A percentile compares a stretch with the other conserved stretches of the same genome.
Conservation (phyloP, 2,797 vertebrate genomes). For the Brachyalestes nurse region DNA sequence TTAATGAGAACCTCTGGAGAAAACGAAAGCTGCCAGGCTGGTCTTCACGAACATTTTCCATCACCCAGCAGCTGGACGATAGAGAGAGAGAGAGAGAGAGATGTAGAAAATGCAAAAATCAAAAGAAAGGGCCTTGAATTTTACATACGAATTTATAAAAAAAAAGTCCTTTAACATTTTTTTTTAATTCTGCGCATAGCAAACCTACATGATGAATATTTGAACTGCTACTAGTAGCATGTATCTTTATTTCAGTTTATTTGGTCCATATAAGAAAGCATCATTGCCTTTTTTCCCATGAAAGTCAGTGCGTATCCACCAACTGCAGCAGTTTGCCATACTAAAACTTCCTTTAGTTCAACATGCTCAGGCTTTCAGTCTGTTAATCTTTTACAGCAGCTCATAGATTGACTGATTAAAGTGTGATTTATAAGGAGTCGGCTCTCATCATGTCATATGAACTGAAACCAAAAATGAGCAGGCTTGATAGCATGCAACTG, state of each 20-base stretch:
- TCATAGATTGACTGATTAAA: neutral
- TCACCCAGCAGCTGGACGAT: conserved; percentile 18
- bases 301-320: no score
- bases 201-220: no score
- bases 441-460: neutral
- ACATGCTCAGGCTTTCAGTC: neutral
- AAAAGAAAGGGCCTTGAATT: no score
- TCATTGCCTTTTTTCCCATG: no score
- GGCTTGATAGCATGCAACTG: neutral
- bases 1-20: conserved; percentile 32
- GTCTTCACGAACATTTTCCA: conserved; percentile 7
- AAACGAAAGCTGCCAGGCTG: conserved; percentile 5
- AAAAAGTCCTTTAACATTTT: no score
- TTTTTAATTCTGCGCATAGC: no score
- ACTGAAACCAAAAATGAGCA: conserved; percentile 26
- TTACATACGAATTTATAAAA: no score
- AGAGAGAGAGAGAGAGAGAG: neutral
- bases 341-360: neutral
- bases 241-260: no score
- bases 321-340: no score
- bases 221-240: no score
- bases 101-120: no score
- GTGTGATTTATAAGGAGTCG: neutral
- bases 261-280: no score
- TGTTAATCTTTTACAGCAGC: neutral